Conservation (phyloP, 2,797 vertebrate species). For the Typhlichthys eigenmanni region DNA sequence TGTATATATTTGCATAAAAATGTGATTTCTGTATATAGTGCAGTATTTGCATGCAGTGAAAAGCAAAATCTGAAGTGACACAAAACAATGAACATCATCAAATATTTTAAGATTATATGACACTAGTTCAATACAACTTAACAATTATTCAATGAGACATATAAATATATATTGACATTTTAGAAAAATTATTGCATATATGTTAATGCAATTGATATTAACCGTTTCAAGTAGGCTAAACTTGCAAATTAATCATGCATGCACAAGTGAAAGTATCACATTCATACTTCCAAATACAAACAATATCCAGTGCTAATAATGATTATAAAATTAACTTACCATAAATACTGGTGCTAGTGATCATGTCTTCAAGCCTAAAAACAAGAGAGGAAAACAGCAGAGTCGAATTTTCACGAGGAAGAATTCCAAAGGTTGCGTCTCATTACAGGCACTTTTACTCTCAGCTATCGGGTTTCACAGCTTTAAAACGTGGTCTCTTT, state of each 20-base stretch:
- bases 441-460: slow-evolving; percentile 94
- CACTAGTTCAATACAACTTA: too few species aligned
- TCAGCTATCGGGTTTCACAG: slow-evolving; percentile 96
- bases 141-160: too few species aligned
- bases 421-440: slow-evolving; percentile 99
- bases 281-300: slow-evolving; percentile 28
- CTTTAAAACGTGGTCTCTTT: slow-evolving; percentile 83
- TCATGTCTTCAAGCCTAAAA: slow-evolving; percentile 94
- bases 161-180: not conserved
- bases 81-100: slow-evolving; percentile 15
- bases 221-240: slow-evolving; percentile 29
- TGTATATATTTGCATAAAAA: not conserved
- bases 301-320: slow-evolving; percentile 38
- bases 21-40: slow-evolving; percentile 34
- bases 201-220: slow-evolving; percentile 9
- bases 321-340: slow-evolving; percentile 92
- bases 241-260: slow-evolving; percentile 52
- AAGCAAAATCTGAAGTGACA: slow-evolving; percentile 22
- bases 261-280: slow-evolving; percentile 41
- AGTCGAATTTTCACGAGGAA: slow-evolving; percentile 95
- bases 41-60: slow-evolving; percentile 1
- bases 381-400: slow-evolving; percentile 86
- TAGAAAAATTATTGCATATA: slow-evolving; percentile 7
- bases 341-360: slow-evolving; percentile 99
- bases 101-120: too few species aligned